phyloP scores from a whole-genome alignment of 2,888 invertebrate genomes.

The Rapana venosa region DNA sequence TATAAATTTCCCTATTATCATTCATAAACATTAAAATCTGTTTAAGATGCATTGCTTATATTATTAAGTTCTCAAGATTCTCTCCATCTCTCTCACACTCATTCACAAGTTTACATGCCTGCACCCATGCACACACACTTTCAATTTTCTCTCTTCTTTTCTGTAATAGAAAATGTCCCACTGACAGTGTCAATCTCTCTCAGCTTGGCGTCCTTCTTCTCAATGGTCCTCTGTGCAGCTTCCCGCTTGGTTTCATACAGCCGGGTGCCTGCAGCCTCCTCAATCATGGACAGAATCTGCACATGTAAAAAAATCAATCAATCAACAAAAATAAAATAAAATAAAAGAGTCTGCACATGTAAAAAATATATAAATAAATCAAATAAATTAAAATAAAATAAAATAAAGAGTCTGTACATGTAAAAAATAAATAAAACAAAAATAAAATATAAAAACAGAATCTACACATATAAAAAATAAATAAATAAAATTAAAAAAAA shows the following conservation, averaged over 20 bases:
- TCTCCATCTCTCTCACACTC: not conserved
- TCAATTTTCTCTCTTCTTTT: not conserved
- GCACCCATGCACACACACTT: not conserved
- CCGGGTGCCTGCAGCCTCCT: slow-evolving; percentile 98
- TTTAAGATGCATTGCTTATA: not conserved
- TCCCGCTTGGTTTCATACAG: slow-evolving; percentile 97
- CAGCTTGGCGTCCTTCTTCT: slow-evolving; percentile 94
- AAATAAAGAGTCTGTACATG: too few relatives aligned
- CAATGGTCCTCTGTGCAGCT: slow-evolving; percentile 90
- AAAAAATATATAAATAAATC: too few relatives aligned
- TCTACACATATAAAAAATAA: slow-evolving; percentile 59
- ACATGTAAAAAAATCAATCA: not conserved
- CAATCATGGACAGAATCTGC: slow-evolving; percentile 87
- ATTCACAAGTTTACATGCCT: not conserved
- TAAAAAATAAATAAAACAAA: too few relatives aligned
- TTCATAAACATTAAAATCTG: not conserved
- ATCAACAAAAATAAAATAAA: too few relatives aligned
- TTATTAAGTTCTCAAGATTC: too few relatives aligned
- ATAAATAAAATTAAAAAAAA: slow-evolving; percentile 46
- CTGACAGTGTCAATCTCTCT: slow-evolving; percentile 89
- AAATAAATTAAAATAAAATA: too few relatives aligned
- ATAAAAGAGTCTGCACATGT: too few relatives aligned
- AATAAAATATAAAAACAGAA: slow-evolving; percentile 61
- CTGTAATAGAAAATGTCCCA: slow-evolving; percentile 45
- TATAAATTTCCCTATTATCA: not conserved